Base-by-base conservation (phyloP, 2,888 invertebrate genomes). In the Pseudoips prasinana region DNA sequence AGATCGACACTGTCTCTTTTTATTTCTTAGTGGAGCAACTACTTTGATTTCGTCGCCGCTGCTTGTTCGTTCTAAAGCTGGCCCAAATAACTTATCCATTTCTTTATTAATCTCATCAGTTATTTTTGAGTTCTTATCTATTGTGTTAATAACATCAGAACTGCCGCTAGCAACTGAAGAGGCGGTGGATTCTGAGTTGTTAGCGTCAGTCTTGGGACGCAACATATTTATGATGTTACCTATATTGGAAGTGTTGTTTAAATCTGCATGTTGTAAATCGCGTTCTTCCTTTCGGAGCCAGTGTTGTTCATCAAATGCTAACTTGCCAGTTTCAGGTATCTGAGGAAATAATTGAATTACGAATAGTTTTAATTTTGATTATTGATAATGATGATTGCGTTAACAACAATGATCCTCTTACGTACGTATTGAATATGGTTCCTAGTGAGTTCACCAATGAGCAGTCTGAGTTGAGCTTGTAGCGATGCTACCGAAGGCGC, bases 21-120 rank as follows among this genome's bases (percentile, higher is more conserved):
- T 84, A 48, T 78, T 73, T 43, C 79, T 69, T 0, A 83, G 53
- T 14, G 89, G 87, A 19, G 79, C 75, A 3, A 71, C 58, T 0
- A 84, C 64, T 64, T 86, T 81, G 18, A 89, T 52, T 38, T 88
- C 84, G 46, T 73, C 77, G 1, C 83, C 82, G 46, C 89, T 89
- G 35, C 71, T 80, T 1, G 89, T 77, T 55, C 89, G 72, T 58
- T 85, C 86, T 29, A 89, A 58, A 1, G 74, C 49, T 3, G 86
- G 81, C 2, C 74, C 74, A 42, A 89, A 82, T 29, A 88, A 43
- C 40, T 81, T 79, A 46, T 89, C 81, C 22, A 85, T 79, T 68
- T 87, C 82, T 45, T 80, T 74, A 41, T 72, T 82, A 10, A 84
- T 77, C 64, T 77, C 78, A 29, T 67, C 72, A 26, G 65, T 58